Evolutionary conservation across 2,888 invertebrate genomes (phyloP).

Genomic region (Drosophila longiperda): DNA sequence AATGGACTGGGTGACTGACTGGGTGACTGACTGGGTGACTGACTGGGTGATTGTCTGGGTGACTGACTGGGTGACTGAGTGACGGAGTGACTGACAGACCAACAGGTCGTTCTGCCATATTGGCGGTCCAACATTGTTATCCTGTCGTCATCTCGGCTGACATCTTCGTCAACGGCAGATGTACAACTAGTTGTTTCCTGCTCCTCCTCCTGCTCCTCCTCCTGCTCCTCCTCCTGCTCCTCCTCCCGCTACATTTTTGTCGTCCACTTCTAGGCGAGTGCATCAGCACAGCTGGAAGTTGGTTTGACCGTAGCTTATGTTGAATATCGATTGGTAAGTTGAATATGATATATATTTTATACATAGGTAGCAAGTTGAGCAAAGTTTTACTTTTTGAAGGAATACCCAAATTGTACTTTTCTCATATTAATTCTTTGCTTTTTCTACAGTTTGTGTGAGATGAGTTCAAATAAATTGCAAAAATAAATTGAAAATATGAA

Average conservation of each 20-base stretch:
- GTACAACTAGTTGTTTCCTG: slow-evolving; percentile 25
- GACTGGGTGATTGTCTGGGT: background rate
- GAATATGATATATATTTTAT: background rate
- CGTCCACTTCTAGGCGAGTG: slow-evolving; percentile 20
- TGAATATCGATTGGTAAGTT: slow-evolving; percentile 39
- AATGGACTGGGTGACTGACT: background rate
- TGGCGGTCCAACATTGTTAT: slow-evolving; percentile 33
- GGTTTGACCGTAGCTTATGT: slow-evolving; percentile 19
- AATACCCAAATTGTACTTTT: slow-evolving; percentile 2
- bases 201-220: slow-evolving; percentile 17
- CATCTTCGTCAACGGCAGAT: slow-evolving; percentile 68
- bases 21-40: background rate
- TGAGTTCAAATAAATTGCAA: slow-evolving; percentile 67
- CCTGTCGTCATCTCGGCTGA: slow-evolving; percentile 52
- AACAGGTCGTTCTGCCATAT: slow-evolving; percentile 17
- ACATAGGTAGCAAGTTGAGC: background rate
- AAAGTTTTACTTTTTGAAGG: background rate
- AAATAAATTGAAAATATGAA: slow-evolving; percentile 77
- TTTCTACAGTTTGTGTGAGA: slow-evolving; percentile 7
- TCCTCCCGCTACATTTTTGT: slow-evolving; percentile 24
- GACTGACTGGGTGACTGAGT: slow-evolving; percentile 8
- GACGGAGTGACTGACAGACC: slow-evolving; percentile 10
- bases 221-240: slow-evolving; percentile 13
- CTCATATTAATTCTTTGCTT: background rate
- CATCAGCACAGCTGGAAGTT: slow-evolving; percentile 10